Conservation (phyloP, 2,113 vertebrate genomes). For the Scalopus aquaticus region DNA sequence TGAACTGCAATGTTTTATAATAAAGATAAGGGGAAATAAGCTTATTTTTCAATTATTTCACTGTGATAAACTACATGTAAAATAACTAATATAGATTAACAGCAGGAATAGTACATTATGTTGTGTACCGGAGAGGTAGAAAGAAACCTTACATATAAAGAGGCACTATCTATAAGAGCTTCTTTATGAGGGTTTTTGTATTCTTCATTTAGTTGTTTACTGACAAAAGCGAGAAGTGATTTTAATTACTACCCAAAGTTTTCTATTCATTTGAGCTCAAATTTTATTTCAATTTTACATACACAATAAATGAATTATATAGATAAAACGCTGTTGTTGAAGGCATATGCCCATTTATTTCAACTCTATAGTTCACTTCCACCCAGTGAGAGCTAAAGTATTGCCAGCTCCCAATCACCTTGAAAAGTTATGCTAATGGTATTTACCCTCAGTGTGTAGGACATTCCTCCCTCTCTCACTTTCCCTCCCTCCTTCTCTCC, state of each 20-base stretch:
- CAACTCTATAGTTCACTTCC: not conserved
- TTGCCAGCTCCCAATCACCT: not conserved
- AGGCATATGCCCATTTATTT: not conserved
- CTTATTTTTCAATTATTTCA: constrained; percentile 49
- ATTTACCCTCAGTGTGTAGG: not conserved
- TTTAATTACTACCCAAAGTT: not conserved
- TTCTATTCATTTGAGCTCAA: not conserved
- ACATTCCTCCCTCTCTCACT: too few species aligned
- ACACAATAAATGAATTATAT: not conserved
- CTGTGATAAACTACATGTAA: not conserved
- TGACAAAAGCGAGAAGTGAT: not conserved
- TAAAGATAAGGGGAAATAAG: not conserved
- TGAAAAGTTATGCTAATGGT: not conserved
- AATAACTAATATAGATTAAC: not conserved
- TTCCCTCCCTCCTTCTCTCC: fast-evolving
- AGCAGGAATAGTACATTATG: not conserved
- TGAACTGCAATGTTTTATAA: constrained; percentile 51
- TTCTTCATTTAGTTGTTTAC: not conserved
- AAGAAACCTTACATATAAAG: not conserved
- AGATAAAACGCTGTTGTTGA: not conserved
- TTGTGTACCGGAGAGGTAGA: not conserved
- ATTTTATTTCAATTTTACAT: not conserved
- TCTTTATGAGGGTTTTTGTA: not conserved
- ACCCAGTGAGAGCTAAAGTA: not conserved
- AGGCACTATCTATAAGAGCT: not conserved